phyloP scores from a whole-genome alignment of 1,140 invertebrate species.

The Danaus melanippus region DNA sequence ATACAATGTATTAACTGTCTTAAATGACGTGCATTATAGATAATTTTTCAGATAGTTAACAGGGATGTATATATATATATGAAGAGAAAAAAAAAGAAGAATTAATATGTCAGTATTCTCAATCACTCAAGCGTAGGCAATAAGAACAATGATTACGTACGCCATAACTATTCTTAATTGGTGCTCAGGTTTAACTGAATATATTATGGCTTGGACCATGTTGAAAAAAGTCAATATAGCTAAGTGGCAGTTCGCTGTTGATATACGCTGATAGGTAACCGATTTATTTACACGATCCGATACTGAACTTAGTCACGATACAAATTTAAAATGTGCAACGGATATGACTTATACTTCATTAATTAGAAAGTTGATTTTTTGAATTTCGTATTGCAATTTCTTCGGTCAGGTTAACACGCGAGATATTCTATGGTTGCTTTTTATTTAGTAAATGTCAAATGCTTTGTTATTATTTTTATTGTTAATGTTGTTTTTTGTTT shows the following conservation, averaged over 20 bases:
- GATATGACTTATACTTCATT: constrained; percentile 26
- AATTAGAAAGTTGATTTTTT: constrained; percentile 31
- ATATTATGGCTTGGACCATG: constrained; percentile 26
- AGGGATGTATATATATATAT: not conserved
- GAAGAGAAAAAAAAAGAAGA: constrained; percentile 9
- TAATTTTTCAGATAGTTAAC: constrained; percentile 15
- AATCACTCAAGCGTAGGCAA: constrained; percentile 31
- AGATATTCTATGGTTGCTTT: constrained; percentile 17
- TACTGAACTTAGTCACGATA: constrained; percentile 43
- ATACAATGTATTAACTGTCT: not conserved
- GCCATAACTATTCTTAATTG: constrained; percentile 52
- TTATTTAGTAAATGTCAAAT: constrained; percentile 24
- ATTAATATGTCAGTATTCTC: constrained; percentile 21
- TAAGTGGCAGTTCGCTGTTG: constrained; percentile 33
- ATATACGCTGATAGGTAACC: constrained; percentile 46
- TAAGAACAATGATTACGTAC: constrained; percentile 49
- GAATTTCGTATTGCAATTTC: constrained; percentile 24
- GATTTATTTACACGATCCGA: constrained; percentile 40
- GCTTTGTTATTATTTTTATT: not conserved
- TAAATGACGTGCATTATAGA: constrained; percentile 17
- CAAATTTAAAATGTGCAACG: constrained; percentile 28
- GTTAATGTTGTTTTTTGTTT: too few relatives aligned
- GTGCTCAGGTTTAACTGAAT: constrained; percentile 52
- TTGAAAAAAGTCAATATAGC: constrained; percentile 33
- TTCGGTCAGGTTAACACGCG: constrained; percentile 22